Evolutionary conservation across 2,888 invertebrate species (phyloP).

Genomic region (Amphipoea oculea): DNA sequence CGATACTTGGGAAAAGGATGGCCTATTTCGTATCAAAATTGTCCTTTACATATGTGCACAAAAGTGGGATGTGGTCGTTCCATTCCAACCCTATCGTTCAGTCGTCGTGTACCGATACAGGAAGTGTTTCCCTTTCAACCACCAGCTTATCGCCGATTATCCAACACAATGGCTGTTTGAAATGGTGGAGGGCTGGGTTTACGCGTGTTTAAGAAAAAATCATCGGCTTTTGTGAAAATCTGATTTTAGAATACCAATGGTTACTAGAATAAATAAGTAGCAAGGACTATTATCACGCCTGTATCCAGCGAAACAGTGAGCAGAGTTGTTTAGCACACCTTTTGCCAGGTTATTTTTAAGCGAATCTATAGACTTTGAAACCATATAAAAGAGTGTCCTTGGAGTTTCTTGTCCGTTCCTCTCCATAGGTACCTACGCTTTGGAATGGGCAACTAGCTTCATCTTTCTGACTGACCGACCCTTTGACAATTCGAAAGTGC

Average conservation of each 20-base stretch:
- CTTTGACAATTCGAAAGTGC: no score
- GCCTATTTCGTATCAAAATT: not conserved
- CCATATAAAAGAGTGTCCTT: no score
- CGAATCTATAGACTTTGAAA: no score
- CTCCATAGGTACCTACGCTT: no score
- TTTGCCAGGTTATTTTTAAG: not conserved
- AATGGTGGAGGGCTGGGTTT: not conserved
- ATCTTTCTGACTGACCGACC: no score
- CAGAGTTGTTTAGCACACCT: not conserved
- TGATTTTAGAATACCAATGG: not conserved
- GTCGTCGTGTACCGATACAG: conserved; percentile 36
- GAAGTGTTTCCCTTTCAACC: conserved; percentile 25
- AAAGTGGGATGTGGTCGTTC: conserved; percentile 4
- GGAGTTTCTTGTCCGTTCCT: no score
- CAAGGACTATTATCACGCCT: not conserved
- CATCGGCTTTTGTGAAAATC: not conserved
- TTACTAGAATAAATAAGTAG: not conserved
- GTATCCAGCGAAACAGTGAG: not conserved
- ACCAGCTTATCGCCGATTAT: conserved; percentile 47
- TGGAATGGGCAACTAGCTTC: no score
- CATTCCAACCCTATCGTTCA: conserved; percentile 43
- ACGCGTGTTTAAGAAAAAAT: conserved; percentile 7
- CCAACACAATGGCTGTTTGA: conserved; percentile 26
- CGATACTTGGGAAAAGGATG: not conserved
- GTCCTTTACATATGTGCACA: conserved; percentile 13